Percentiles rank a stretch among this genome's conserved stretches.
These are phyloP conservation scores for Xerus rutilus DNA, from an alignment of 2,797 vertebrate species.

Conservation along the genomic window DNA sequence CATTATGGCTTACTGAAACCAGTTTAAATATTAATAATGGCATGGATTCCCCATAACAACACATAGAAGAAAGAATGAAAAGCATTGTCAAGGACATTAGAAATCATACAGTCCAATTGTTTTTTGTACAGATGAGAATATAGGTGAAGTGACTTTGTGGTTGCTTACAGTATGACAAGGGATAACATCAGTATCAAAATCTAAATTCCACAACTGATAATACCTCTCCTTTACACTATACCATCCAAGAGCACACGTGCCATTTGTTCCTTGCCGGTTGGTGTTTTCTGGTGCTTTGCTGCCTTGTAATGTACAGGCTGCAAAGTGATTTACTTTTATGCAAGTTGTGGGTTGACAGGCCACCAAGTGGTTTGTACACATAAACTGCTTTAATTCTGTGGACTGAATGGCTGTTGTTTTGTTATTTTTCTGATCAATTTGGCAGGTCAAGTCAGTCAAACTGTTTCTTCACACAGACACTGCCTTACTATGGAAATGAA, in stretches of 20 bases:
- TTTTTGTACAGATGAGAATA: constrained; percentile 27
- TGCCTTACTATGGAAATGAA: constrained; percentile 82
- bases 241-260: not conserved
- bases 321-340: not conserved
- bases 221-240: not conserved
- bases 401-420: constrained; percentile 54
- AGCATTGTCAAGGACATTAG: not conserved
- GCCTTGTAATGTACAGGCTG: not conserved
- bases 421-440: constrained; percentile 75
- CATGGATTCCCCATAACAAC: not conserved
- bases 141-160: not conserved
- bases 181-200: not conserved
- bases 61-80: constrained; percentile 17
- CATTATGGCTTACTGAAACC: not conserved
- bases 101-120: not conserved
- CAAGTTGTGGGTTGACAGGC: constrained; percentile 54
- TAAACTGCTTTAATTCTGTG: constrained; percentile 50
- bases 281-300: not conserved
- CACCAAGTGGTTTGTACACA: constrained; percentile 47
- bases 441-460: constrained; percentile 80
- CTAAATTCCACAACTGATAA: not conserved
- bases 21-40: constrained; percentile 46
- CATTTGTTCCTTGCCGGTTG: not conserved
- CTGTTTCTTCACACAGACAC: constrained; percentile 70
- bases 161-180: not conserved